Evolutionary conservation across 2,113 vertebrate genomes (phyloP).

Genomic region (Nicator chloris): DNA sequence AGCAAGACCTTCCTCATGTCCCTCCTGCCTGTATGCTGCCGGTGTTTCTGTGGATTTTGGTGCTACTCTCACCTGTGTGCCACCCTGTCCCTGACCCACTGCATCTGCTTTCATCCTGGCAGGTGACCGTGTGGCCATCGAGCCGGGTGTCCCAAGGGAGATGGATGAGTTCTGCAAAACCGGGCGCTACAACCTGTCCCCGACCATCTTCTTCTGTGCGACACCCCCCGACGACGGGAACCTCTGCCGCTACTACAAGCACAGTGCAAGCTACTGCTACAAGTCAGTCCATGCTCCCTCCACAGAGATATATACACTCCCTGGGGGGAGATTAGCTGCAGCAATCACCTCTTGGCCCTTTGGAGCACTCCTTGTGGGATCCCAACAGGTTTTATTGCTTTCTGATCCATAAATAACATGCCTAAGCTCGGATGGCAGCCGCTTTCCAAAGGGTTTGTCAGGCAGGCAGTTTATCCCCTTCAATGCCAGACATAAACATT

Average conservation of each 20-base stretch:
- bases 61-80: neutral
- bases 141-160: conserved; percentile 88
- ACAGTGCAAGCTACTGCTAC: conserved; percentile 92
- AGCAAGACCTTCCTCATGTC: neutral
- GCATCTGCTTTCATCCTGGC: neutral
- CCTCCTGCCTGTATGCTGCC: neutral
- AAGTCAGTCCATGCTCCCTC: conserved; percentile 77
- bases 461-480: neutral
- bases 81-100: neutral
- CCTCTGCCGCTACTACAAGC: conserved; percentile 89
- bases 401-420: neutral
- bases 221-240: conserved; percentile 93
- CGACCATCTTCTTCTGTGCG: conserved; percentile 92
- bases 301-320: neutral
- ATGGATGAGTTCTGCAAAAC: conserved; percentile 88
- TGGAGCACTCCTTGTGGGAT: neutral
- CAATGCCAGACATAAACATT: neutral
- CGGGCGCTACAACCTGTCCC: conserved; percentile 92
- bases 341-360: neutral
- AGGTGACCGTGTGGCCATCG: conserved; percentile 94
- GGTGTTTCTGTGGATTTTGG: neutral
- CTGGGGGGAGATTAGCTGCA: neutral
- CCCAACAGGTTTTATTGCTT: neutral
- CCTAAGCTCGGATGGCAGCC: neutral
- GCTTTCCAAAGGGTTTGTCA: neutral